Conservation (phyloP, 2,797 vertebrate genomes). For the Lemur catta region DNA sequence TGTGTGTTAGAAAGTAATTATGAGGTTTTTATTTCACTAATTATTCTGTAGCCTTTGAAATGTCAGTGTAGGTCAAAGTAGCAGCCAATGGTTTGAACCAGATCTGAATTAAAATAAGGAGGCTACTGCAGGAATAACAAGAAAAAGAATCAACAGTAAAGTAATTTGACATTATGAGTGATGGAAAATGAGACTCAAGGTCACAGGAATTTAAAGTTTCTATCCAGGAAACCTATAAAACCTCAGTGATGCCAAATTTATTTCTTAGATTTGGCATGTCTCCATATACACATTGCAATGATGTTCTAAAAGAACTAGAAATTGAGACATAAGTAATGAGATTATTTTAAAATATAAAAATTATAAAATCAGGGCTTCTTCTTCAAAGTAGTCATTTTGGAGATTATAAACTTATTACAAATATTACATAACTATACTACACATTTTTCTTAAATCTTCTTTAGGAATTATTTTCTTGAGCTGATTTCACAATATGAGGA, state of each 20-base stretch:
- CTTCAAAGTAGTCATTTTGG: neutral
- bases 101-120: slow-evolving; percentile 79
- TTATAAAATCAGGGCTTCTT: slow-evolving; percentile 4
- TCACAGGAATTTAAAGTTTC: slow-evolving; percentile 57
- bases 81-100: slow-evolving; percentile 76
- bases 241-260: slow-evolving; percentile 7
- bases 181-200: slow-evolving; percentile 56
- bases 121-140: slow-evolving; percentile 64
- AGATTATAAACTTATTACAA: neutral
- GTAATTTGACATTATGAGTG: slow-evolving; percentile 56
- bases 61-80: slow-evolving; percentile 81
- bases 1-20: slow-evolving; percentile 79
- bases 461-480: neutral
- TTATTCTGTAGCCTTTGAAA: slow-evolving; percentile 83
- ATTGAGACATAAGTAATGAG: neutral
- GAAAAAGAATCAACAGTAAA: slow-evolving; percentile 70
- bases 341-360: slow-evolving; percentile 29
- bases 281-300: neutral
- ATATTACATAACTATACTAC: neutral
- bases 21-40: slow-evolving; percentile 83
- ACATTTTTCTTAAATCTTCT: neutral
- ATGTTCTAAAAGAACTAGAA: neutral
- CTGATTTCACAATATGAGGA: neutral
- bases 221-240: slow-evolving; percentile 21
- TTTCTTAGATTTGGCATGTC: neutral